Evolutionary conservation across 2,888 invertebrate genomes (phyloP), one percentile per base, ranked within the genome.

Genomic region (Unio delphinus): DNA sequence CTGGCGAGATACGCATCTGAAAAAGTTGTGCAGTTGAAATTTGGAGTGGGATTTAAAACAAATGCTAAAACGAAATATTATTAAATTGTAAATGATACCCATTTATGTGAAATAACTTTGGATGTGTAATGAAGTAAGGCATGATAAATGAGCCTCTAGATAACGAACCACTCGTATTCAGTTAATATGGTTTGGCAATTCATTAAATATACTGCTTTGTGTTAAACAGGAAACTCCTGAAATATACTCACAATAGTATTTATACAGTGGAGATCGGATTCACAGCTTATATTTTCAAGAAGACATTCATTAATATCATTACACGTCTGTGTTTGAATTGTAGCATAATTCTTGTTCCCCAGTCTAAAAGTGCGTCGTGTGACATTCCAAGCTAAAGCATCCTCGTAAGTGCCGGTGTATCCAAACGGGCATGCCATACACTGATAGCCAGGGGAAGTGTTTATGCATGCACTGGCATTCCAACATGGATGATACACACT

Each of bases 271-370:
- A 83, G 72, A 58, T 83, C 77, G 0, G 73, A 45, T 67, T 86
- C 84, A 79, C 87, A 87, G 20, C 84, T 83, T 4, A 84, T 84
- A 70, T 85, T 82, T 62, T 85, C 74, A 0, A 68, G 55, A 18
- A 73, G 71, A 69, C 85, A 86, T 67, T 84, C 84, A 66, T 84
- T 78, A 23, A 82, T 66, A 61, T 84, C 84, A n/a, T 76, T 68
- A 68, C 84, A 85, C 3, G 74, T 76, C 71, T 85, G 84, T 30
- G 69, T 63, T 5, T 75, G 65, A 11, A 69, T 61, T 55, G 72
- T 71, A 34, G 76, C 76, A 20, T 72, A 72, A 64, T 73, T 63
- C n/a, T 30, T 54, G 58, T 83, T 83, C 62, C 64, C 67, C 45
- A 73, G 73, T 20, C 76, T 65, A 62, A 84, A 84, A 57, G 78